phyloP scores from a whole-genome alignment of 2,888 invertebrate species.

The Catocala sponsa region DNA sequence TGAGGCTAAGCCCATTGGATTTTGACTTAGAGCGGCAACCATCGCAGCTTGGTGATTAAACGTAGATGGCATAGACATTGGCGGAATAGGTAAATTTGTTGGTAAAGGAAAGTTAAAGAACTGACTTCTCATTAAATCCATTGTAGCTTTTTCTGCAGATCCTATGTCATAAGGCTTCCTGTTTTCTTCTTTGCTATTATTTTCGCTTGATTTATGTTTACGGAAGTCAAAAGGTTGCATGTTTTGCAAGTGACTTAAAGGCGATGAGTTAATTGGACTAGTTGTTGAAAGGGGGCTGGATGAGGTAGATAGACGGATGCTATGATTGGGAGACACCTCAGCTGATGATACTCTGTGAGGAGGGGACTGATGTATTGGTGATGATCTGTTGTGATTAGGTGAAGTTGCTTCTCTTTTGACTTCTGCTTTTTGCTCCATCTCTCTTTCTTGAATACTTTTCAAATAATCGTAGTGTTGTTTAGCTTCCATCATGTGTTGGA shows the following conservation, averaged over 20 bases:
- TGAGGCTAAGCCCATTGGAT: constrained; percentile 89
- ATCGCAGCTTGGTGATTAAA: constrained; percentile 90
- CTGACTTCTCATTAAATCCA: constrained; percentile 90
- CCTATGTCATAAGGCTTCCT: constrained; percentile 82
- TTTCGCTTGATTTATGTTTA: constrained; percentile 85
- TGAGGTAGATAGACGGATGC: constrained; percentile 79
- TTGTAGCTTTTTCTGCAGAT: constrained; percentile 77
- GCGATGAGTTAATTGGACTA: constrained; percentile 91
- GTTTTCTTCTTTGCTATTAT: constrained; percentile 71
- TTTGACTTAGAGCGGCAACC: constrained; percentile 89
- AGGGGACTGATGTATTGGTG: constrained; percentile 71
- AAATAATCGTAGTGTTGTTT: constrained; percentile 79
- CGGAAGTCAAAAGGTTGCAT: constrained; percentile 99
- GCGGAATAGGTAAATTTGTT: constrained; percentile 89
- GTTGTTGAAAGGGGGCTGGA: constrained; percentile 82
- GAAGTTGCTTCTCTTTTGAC: constrained; percentile 75
- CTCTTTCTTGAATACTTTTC: constrained; percentile 79
- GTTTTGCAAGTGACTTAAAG: constrained; percentile 95
- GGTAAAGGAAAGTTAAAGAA: constrained; percentile 89
- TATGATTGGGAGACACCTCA: constrained; percentile 78
- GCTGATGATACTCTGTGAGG: constrained; percentile 72
- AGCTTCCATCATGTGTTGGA: constrained; percentile 83
- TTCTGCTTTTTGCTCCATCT: constrained; percentile 60
- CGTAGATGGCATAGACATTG: constrained; percentile 83
- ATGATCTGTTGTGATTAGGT: constrained; percentile 68